Percentiles rank a stretch among this genome's conserved stretches.
Conservation (phyloP, 1,140 invertebrate species). For the Ctenoplectra terminalis region DNA sequence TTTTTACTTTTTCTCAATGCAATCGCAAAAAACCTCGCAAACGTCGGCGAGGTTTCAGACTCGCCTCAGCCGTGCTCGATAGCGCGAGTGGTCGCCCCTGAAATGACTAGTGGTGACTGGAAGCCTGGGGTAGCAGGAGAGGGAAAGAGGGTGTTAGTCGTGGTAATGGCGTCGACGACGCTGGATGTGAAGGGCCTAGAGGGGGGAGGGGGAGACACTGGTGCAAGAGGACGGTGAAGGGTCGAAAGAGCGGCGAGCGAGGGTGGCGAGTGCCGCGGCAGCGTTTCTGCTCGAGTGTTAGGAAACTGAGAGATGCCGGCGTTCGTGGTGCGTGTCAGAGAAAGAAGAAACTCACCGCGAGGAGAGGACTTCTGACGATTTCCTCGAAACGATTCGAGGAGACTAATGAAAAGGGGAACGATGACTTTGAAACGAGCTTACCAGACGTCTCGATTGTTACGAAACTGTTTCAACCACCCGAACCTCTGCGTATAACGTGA, state of each 20-base stretch:
- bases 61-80: constrained; percentile 60
- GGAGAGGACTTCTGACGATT: constrained; percentile 58
- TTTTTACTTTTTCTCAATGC: constrained; percentile 35
- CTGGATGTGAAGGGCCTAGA: constrained; percentile 62
- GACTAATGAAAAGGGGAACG: constrained; percentile 60
- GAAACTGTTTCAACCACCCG: not conserved
- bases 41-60: constrained; percentile 57
- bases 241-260: constrained; percentile 62
- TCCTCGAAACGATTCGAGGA: constrained; percentile 60
- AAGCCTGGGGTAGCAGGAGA: not conserved
- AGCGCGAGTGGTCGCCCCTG: constrained; percentile 62
- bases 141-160: constrained; percentile 27
- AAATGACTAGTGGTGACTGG: constrained; percentile 67
- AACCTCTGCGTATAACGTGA: too few species aligned
- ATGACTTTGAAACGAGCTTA: constrained; percentile 50
- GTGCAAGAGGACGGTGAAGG: constrained; percentile 61
- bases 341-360: not conserved
- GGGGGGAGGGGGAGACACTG: constrained; percentile 41
- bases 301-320: constrained; percentile 51
- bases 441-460: constrained; percentile 29
- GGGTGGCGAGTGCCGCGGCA: constrained; percentile 73
- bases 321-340: not conserved
- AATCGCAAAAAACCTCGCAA: constrained; percentile 40
- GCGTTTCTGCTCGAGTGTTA: constrained; percentile 71
- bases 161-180: constrained; percentile 23